Conservation (phyloP, 2,797 vertebrate genomes). For the Chelmon rostratus region DNA sequence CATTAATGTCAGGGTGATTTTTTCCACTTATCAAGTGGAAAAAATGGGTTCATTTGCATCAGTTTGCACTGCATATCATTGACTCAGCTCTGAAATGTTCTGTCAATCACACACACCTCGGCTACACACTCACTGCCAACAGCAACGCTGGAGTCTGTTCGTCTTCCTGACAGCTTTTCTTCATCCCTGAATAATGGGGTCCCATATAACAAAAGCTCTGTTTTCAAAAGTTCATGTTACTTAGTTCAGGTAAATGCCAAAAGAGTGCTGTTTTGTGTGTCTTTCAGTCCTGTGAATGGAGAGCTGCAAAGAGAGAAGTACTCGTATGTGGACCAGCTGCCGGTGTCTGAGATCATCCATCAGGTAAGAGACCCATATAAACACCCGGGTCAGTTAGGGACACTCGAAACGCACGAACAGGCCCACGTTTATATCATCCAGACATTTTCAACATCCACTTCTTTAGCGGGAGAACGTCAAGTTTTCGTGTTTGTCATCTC, state of each 20-base stretch:
- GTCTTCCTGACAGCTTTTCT: constrained; percentile 48
- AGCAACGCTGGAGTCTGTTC: constrained; percentile 37
- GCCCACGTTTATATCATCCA: background rate
- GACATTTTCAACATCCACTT: background rate
- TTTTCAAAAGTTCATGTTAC: constrained; percentile 21
- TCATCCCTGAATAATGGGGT: constrained; percentile 48
- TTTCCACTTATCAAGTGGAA: constrained; percentile 23
- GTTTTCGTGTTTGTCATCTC: background rate
- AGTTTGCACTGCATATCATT: constrained; percentile 56
- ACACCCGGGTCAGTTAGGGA: background rate
- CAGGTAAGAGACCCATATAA: constrained; percentile 85
- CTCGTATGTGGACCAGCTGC: constrained; percentile 93
- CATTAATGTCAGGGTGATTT: constrained; percentile 22
- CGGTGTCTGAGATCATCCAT: constrained; percentile 96
- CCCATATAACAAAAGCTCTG: constrained; percentile 35
- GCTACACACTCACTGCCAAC: constrained; percentile 41
- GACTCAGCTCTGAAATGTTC: constrained; percentile 58
- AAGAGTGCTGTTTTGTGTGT: constrained; percentile 28
- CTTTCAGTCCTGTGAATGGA: constrained; percentile 68
- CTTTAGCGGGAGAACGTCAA: background rate
- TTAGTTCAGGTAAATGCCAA: constrained; percentile 44
- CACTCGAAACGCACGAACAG: background rate
- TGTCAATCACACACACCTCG: constrained; percentile 66
- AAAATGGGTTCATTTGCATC: constrained; percentile 46
- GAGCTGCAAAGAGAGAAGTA: constrained; percentile 79